A percentile compares a stretch with the other conserved stretches of the same genome.
Evolutionary conservation across 2,113 vertebrate genomes (phyloP).

Genomic region (Corynorhinus townsendii): DNA sequence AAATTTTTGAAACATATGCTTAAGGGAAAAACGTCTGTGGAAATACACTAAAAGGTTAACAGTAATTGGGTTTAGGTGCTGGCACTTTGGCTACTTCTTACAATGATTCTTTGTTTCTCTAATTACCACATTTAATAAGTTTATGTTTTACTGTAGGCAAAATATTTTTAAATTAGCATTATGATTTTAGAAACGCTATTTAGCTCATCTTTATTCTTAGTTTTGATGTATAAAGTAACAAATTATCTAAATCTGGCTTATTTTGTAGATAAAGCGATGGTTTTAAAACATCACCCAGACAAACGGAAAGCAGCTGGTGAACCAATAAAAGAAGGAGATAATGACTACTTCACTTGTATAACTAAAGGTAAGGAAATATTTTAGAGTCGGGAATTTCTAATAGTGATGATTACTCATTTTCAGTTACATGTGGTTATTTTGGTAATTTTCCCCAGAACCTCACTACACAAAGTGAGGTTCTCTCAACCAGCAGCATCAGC

Average conservation of each 20-base stretch:
- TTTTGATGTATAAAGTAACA: constrained; percentile 41
- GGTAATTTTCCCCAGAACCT: background rate
- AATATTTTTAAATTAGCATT: background rate
- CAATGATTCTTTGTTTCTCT: constrained; percentile 10
- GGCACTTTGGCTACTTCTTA: background rate
- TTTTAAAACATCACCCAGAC: constrained; percentile 98
- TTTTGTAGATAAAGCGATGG: constrained; percentile 94
- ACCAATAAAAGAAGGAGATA: constrained; percentile 96
- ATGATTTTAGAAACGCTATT: background rate
- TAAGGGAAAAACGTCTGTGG: background rate
- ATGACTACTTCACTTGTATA: constrained; percentile 99
- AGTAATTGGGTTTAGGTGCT: background rate
- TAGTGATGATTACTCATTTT: rapidly evolving
- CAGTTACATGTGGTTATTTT: background rate
- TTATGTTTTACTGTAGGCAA: background rate
- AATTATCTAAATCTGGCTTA: constrained; percentile 30
- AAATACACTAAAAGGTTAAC: background rate
- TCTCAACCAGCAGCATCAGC: background rate
- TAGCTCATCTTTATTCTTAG: constrained; percentile 34
- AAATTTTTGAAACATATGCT: background rate
- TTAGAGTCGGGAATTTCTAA: background rate
- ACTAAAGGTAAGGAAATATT: constrained; percentile 90
- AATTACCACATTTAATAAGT: background rate
- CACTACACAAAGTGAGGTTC: background rate
- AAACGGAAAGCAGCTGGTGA: constrained; percentile 98